Conservation (phyloP, 2,113 vertebrate species). For the Tychaedon coryphoeus region DNA sequence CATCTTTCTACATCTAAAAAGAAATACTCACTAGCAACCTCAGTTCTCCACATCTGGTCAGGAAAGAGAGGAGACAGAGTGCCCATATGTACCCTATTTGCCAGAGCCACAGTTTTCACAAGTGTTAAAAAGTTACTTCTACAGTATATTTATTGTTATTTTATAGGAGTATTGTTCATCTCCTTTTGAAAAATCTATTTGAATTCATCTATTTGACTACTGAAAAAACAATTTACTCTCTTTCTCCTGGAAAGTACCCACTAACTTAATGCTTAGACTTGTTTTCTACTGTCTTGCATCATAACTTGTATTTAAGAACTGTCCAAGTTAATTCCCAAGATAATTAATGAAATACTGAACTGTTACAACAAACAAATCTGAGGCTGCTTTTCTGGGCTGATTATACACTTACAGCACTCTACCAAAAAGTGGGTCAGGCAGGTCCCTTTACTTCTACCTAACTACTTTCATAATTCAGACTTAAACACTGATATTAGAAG, state of each 20-base stretch:
- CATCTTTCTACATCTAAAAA: conserved; percentile 7
- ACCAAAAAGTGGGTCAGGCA: not conserved
- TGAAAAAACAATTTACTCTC: not conserved
- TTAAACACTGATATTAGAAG: not conserved
- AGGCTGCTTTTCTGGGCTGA: not conserved
- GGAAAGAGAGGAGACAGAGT: not conserved
- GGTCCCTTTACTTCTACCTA: not conserved
- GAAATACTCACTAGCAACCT: not conserved
- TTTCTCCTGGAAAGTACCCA: not conserved
- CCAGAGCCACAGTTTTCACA: not conserved
- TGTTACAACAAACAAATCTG: not conserved
- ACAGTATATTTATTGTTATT: not conserved
- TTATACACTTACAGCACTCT: not conserved
- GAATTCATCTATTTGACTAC: not conserved
- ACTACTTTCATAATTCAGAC: not conserved
- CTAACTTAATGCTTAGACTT: not conserved
- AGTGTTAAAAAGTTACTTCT: not conserved
- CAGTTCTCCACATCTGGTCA: conserved; percentile 8
- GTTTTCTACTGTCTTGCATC: not conserved
- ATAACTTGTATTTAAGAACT: not conserved
- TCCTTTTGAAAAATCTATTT: not conserved
- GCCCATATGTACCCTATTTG: not conserved
- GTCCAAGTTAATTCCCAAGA: not conserved
- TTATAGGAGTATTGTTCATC: not conserved
- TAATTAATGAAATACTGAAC: not conserved